These are phyloP conservation scores for Drosophila nasuta DNA, from an alignment of 1,140 invertebrate genomes.

Conservation along the genomic window DNA sequence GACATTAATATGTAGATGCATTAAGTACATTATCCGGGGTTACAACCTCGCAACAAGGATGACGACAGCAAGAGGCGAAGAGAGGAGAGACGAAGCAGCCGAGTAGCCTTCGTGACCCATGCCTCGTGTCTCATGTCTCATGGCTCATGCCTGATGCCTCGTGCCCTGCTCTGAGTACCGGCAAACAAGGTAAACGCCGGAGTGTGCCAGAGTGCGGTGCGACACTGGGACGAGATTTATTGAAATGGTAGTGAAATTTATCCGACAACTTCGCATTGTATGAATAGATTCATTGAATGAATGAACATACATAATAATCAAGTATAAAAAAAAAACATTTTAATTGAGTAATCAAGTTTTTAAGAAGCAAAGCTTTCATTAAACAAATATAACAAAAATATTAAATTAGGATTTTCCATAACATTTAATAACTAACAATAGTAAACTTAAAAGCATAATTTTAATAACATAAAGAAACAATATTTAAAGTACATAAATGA, in stretches of 20 bases:
- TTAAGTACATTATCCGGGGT: constrained; percentile 84
- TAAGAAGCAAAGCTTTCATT: too few species aligned
- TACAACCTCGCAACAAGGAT: constrained; percentile 73
- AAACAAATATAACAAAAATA: too few species aligned
- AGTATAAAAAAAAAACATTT: too few species aligned
- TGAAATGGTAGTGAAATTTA: not conserved
- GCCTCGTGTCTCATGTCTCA: not conserved
- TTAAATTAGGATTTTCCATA: too few species aligned
- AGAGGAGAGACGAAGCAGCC: constrained; percentile 6
- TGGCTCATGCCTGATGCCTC: not conserved
- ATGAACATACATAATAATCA: too few species aligned
- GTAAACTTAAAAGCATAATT: too few species aligned
- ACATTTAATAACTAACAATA: too few species aligned
- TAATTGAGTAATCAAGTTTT: too few species aligned
- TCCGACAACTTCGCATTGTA: too few species aligned
- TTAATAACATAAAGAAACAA: too few species aligned
- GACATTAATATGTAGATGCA: constrained; percentile 84
- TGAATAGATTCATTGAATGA: not conserved
- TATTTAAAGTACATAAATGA: too few species aligned
- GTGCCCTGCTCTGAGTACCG: constrained; percentile 14
- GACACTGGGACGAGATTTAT: constrained; percentile 23
- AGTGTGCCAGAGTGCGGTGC: constrained; percentile 28
- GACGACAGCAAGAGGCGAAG: constrained; percentile 32
- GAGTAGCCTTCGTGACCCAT: constrained; percentile 28
- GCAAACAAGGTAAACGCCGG: constrained; percentile 49